Conservation (phyloP, 23 tunicate species). For the Clavelina lepadiformis region DNA sequence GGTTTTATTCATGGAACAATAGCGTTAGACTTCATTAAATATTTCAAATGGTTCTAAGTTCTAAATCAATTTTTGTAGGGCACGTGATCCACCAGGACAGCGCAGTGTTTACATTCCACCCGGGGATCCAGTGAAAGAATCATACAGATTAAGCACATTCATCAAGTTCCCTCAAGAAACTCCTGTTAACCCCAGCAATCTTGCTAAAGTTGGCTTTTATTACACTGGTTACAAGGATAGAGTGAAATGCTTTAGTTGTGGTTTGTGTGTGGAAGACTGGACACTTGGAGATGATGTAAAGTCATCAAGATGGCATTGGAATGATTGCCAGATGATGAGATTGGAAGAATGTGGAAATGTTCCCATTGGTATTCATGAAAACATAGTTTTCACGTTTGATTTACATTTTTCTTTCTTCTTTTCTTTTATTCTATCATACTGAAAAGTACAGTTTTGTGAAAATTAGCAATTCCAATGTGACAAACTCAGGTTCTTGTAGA, state of each 20-base stretch:
- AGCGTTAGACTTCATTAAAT: too few species aligned
- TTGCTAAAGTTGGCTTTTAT: slow-evolving; percentile 30
- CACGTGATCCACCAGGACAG: slow-evolving; percentile 26
- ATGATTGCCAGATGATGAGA: slow-evolving; percentile 2
- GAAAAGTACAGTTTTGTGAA: too few species aligned
- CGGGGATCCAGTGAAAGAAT: slow-evolving; percentile 22
- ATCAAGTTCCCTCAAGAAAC: not conserved
- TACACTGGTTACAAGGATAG: slow-evolving; percentile 40
- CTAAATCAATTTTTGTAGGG: slow-evolving; percentile 3
- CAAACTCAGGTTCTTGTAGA: too few species aligned
- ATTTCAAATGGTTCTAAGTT: too few species aligned
- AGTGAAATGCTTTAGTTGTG: slow-evolving; percentile 33
- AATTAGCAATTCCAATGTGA: too few species aligned
- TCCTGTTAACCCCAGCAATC: slow-evolving; percentile 8
- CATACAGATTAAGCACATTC: slow-evolving; percentile 32
- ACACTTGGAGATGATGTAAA: not conserved
- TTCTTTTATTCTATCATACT: too few species aligned
- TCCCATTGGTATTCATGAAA: too few species aligned
- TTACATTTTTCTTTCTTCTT: too few species aligned
- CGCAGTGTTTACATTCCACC: slow-evolving; percentile 29
- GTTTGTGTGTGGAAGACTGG: slow-evolving; percentile 30
- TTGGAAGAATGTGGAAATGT: slow-evolving; percentile 43
- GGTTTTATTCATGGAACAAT: too few species aligned
- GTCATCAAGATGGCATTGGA: slow-evolving; percentile 19
- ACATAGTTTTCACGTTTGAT: too few species aligned